These are phyloP conservation scores for Synanceia verrucosa DNA, from an alignment of 2,797 vertebrate genomes.

Conservation along the genomic window DNA sequence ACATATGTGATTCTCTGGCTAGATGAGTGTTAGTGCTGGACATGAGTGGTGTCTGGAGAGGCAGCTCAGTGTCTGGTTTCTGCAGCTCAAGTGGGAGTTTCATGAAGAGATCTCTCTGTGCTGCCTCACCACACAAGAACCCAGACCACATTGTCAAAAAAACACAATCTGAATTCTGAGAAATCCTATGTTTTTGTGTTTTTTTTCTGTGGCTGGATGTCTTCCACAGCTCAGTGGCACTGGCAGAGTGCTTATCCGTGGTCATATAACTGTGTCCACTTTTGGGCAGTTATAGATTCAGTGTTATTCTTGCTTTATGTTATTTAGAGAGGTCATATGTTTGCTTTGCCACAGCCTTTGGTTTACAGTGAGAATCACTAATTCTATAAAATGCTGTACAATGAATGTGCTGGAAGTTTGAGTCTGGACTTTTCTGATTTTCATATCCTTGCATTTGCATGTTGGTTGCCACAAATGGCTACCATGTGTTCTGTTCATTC, in stretches of 20 bases:
- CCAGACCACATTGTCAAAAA: slow-evolving; percentile 64
- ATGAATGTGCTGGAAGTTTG: background rate
- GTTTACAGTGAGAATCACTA: background rate
- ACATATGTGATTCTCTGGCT: slow-evolving; percentile 10
- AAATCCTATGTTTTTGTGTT: slow-evolving; percentile 37
- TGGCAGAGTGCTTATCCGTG: slow-evolving; percentile 50
- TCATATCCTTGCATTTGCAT: background rate
- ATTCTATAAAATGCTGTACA: background rate
- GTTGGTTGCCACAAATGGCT: background rate
- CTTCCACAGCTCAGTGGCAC: slow-evolving; percentile 34
- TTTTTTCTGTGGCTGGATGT: slow-evolving; percentile 35
- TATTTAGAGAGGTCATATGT: slow-evolving; percentile 19
- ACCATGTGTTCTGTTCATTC: background rate
- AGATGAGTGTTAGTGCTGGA: slow-evolving; percentile 61
- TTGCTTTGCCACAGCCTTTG: slow-evolving; percentile 1
- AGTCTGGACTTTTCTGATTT: background rate
- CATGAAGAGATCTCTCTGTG: slow-evolving; percentile 60
- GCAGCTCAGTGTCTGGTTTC: slow-evolving; percentile 39
- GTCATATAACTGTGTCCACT: slow-evolving; percentile 26
- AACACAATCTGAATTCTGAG: slow-evolving; percentile 50
- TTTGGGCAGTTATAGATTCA: slow-evolving; percentile 14
- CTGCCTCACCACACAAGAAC: slow-evolving; percentile 46
- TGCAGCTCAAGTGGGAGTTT: slow-evolving; percentile 56
- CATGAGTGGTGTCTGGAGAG: slow-evolving; percentile 22
- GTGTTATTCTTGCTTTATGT: slow-evolving; percentile 33